Conservation (phyloP, 2,113 vertebrate species). For the Vicugna pacos region DNA sequence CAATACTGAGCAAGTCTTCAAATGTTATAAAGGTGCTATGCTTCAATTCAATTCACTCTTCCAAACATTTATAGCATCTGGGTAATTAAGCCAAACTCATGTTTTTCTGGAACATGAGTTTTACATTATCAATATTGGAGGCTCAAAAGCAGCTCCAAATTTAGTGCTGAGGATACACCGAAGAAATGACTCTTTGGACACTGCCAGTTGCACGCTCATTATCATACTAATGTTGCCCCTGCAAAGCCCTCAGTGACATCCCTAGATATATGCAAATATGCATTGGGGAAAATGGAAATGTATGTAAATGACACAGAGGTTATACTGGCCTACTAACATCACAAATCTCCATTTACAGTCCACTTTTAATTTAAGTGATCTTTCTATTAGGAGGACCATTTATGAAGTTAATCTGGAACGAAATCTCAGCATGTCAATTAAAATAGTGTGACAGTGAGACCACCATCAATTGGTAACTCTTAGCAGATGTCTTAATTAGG, state of each 20-base stretch:
- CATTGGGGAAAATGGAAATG: conserved; percentile 78
- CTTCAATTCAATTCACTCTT: neutral
- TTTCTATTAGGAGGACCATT: conserved; percentile 79
- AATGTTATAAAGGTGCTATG: neutral
- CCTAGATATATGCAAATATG: conserved; percentile 76
- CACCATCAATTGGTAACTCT: conserved; percentile 71
- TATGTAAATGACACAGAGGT: conserved; percentile 81
- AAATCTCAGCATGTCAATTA: conserved; percentile 83
- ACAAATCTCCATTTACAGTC: conserved; percentile 79
- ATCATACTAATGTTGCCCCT: conserved; percentile 68
- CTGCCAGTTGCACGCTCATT: conserved; percentile 64
- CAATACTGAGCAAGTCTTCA: neutral
- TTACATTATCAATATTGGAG: conserved; percentile 30
- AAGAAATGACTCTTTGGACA: conserved; percentile 62
- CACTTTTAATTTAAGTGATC: conserved; percentile 82
- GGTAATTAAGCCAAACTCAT: neutral
- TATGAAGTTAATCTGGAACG: conserved; percentile 82
- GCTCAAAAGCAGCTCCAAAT: conserved; percentile 55
- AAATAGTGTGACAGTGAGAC: conserved; percentile 73
- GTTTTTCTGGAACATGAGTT: conserved; percentile 10
- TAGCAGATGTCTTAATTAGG: conserved; percentile 82
- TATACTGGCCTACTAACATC: conserved; percentile 76
- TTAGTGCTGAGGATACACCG: conserved; percentile 61
- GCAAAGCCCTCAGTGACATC: conserved; percentile 67
- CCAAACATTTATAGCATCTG: conserved; percentile 38